Percentiles rank a stretch among this genome's conserved stretches.
Conservation (phyloP, 2,113 vertebrate genomes). For the Xyrauchen texanus region DNA sequence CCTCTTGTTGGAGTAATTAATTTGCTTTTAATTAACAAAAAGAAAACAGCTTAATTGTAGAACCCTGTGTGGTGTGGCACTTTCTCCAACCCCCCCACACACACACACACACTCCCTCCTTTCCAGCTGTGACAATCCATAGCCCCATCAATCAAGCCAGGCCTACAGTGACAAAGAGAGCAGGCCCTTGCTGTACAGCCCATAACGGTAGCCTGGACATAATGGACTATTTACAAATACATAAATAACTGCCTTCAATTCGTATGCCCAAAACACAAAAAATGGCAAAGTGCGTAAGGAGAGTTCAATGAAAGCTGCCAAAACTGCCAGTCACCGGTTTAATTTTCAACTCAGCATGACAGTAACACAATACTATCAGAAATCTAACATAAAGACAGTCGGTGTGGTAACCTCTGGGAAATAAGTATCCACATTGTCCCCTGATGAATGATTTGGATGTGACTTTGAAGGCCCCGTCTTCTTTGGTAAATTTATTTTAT, state of each 20-base stretch:
- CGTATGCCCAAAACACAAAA: background rate
- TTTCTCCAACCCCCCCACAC: slow-evolving; percentile 62
- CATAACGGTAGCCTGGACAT: background rate
- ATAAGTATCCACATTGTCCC: slow-evolving; percentile 7
- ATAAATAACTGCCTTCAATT: slow-evolving; percentile 29
- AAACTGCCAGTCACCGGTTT: slow-evolving; percentile 31
- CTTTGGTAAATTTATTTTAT: slow-evolving; percentile 28
- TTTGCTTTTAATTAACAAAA: slow-evolving; percentile 77
- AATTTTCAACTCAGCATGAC: background rate
- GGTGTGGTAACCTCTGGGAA: slow-evolving; percentile 17
- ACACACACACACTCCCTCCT: slow-evolving; percentile 64
- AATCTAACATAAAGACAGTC: slow-evolving; percentile 26
- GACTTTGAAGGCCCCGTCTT: slow-evolving; percentile 10
- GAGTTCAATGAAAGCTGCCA: slow-evolving; percentile 1
- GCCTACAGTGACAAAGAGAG: slow-evolving; percentile 43
- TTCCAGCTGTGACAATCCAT: slow-evolving; percentile 66
- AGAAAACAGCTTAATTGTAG: slow-evolving; percentile 77
- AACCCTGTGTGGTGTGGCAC: slow-evolving; percentile 69
- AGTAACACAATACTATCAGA: background rate
- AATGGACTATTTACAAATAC: slow-evolving; percentile 24
- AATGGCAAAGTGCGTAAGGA: background rate
- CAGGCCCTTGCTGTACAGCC: background rate
- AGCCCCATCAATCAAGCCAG: slow-evolving; percentile 68
- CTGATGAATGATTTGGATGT: background rate
- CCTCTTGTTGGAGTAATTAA: slow-evolving; percentile 70